Base-by-base conservation (phyloP, 2,113 vertebrate species). In the Eulemur macaco region DNA sequence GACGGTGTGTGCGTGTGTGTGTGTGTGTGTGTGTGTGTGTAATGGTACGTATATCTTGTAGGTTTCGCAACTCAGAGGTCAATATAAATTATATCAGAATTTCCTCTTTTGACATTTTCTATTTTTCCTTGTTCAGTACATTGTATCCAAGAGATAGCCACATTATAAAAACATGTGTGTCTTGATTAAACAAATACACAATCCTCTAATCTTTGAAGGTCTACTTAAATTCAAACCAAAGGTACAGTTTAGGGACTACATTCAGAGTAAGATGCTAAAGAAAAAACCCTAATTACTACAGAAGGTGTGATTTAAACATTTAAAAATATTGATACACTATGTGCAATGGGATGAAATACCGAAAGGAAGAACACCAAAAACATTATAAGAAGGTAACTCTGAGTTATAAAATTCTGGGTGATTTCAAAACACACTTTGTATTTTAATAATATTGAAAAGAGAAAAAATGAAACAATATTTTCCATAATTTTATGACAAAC, bases 101-200 rank as follows among this genome's bases (percentile, higher is more conserved):
- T 68, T 93, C 47, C 56, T 31, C 14, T 84, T 95, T 77, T 54
- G n/a, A 68, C 8, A 23, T 69, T 47, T 71, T 71, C 7, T 71
- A 5, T 71, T 71, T n/a, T 92, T 82, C 58, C 85, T 68, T 68
- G 91, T 86, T 93, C 4, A 58, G 17, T 81, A 64, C 12, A 60
- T 14, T 73, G 3, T 39, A 81, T 66, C 7, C 78, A 93, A 71
- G 14, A 23, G 1, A 71, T 17, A 69, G 29, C 31, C 23, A 78
- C 18, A 52, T 54, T 58, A 54, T 31, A 34, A 31, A 90, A 90
- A 45, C 11, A 15, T 45, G 8, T 78, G 8, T 52, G 20, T 63
- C 39, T 88, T 93, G 47, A 93, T 71, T 68, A 87, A 94, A 64
- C 74, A 96, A 73, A 95, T 66, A 76, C 4, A 54, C 11, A 87